phyloP scores from a whole-genome alignment of 2,888 invertebrate species.

The Rugalucina vietnamica region DNA sequence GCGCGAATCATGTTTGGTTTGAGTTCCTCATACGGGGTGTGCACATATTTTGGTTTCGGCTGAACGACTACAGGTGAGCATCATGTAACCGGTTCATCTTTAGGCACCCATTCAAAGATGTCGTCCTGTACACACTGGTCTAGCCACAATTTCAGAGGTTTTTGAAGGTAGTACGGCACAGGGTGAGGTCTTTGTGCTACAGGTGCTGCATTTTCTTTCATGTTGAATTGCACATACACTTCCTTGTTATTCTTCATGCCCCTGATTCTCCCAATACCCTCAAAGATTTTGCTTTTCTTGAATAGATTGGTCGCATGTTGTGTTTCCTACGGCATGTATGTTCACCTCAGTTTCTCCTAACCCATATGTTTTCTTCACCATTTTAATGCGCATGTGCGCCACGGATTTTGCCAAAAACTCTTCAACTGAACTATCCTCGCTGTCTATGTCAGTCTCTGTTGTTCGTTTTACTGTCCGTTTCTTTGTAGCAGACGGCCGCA shows the following conservation, averaged over 20 bases:
- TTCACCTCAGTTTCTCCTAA: not conserved
- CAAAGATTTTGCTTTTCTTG: slow-evolving; percentile 2
- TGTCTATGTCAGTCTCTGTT: not conserved
- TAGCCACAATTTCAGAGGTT: slow-evolving; percentile 28
- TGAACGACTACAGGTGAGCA: slow-evolving; percentile 35
- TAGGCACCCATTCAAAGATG: slow-evolving; percentile 18
- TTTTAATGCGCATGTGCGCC: not conserved
- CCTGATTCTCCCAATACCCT: slow-evolving; percentile 20
- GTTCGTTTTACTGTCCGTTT: not conserved
- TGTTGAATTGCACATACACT: slow-evolving; percentile 18
- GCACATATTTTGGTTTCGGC: slow-evolving; percentile 26
- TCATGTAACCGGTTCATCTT: slow-evolving; percentile 27
- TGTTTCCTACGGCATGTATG: not conserved
- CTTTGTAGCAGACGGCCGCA: not conserved
- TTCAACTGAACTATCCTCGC: not conserved
- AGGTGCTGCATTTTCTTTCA: slow-evolving; percentile 19
- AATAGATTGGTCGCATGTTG: not conserved
- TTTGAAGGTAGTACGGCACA: slow-evolving; percentile 24
- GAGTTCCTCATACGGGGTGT: slow-evolving; percentile 11
- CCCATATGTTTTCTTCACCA: not conserved
- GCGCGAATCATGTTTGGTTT: slow-evolving; percentile 33
- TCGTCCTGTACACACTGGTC: slow-evolving; percentile 19
- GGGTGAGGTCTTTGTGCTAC: slow-evolving; percentile 21
- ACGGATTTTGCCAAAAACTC: not conserved
- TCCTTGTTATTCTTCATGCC: slow-evolving; percentile 14